Conservation (phyloP, 2,113 vertebrate genomes). For the Petrocephalus microphthalmus region DNA sequence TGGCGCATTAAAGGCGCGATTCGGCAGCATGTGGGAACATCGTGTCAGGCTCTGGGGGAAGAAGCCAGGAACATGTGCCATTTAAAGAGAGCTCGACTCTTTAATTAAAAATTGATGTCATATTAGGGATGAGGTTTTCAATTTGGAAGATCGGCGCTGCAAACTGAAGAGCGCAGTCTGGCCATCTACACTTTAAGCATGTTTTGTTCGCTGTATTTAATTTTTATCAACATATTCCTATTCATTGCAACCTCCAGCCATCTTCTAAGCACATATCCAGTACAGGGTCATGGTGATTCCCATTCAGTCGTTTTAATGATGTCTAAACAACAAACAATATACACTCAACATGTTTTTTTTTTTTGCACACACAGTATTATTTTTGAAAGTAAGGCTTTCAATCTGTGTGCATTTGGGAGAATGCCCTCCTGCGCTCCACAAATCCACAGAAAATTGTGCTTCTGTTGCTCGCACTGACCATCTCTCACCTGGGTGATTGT, state of each 20-base stretch:
- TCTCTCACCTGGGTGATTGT: neutral
- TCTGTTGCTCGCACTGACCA: neutral
- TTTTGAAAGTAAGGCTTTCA: neutral
- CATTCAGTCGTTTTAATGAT: neutral
- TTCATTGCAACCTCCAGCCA: neutral
- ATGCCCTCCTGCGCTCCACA: neutral
- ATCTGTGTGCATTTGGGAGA: neutral
- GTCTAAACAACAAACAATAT: neutral
- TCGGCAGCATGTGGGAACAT: constrained; percentile 54
- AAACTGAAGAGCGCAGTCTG: constrained; percentile 32
- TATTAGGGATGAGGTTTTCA: constrained; percentile 63
- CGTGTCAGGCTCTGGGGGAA: constrained; percentile 35
- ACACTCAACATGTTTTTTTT: neutral
- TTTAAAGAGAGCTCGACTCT: constrained; percentile 47
- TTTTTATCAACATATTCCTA: neutral
- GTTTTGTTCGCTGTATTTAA: neutral
- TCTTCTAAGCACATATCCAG: neutral
- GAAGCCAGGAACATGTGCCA: constrained; percentile 49
- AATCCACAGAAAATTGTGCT: neutral
- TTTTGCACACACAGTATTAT: neutral
- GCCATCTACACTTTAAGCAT: constrained; percentile 10
- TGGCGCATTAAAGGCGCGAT: constrained; percentile 51
- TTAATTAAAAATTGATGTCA: constrained; percentile 68
- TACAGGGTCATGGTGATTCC: neutral
- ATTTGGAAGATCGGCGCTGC: constrained; percentile 48